Evolutionary conservation across 2,113 vertebrate species (phyloP).

Genomic region (Carassius carassius): DNA sequence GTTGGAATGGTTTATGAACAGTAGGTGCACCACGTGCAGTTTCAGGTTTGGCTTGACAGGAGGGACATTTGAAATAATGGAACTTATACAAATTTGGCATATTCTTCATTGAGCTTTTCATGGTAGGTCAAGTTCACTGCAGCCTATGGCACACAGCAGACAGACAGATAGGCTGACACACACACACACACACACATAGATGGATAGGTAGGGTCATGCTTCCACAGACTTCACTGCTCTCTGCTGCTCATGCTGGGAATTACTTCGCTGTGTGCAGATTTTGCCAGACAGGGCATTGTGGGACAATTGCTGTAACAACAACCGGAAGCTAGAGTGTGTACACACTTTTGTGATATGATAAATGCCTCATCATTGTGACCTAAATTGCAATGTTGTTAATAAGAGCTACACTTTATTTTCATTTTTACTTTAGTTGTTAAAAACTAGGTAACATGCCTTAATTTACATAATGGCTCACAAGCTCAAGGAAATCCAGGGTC

Average conservation of each 20-base stretch:
- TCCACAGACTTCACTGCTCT: slow-evolving; percentile 10
- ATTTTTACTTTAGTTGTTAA: neutral
- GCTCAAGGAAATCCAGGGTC: neutral
- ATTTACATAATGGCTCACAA: neutral
- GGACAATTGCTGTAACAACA: no score
- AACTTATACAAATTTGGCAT: no score
- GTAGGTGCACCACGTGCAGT: no score
- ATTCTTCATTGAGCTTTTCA: no score
- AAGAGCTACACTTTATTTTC: neutral
- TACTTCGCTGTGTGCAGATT: neutral
- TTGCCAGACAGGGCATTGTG: neutral
- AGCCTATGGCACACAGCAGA: no score
- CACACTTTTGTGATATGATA: neutral
- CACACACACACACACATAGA: no score
- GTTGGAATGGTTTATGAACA: neutral
- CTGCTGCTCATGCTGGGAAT: neutral
- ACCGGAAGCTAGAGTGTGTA: no score
- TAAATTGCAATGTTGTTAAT: neutral
- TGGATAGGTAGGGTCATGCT: neutral
- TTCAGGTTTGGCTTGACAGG: no score
- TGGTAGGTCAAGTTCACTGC: no score
- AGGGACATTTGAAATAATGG: no score
- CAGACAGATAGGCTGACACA: no score
- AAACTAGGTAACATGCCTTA: neutral
- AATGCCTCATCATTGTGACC: neutral